A percentile compares a stretch with the other conserved stretches of the same genome.
Conservation (phyloP, 2,113 vertebrate species). For the Rhinolophus ferrumequinum region DNA sequence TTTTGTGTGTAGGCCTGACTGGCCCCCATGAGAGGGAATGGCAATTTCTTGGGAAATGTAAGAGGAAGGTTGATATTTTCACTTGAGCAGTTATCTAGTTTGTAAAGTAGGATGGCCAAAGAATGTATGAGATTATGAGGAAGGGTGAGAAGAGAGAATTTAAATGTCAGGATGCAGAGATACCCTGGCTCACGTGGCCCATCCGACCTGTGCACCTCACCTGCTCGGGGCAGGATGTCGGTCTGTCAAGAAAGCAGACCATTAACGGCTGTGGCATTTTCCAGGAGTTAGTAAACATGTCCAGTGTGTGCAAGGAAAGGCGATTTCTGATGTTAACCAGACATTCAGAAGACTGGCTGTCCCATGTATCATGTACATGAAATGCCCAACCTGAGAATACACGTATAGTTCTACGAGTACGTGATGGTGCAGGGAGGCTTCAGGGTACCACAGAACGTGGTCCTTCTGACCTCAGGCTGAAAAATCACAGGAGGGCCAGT, state of each 20-base stretch:
- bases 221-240: rapidly evolving
- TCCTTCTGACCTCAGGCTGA: background rate
- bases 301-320: background rate
- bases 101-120: background rate
- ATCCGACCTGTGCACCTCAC: rapidly evolving
- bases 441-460: rapidly evolving
- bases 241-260: rapidly evolving
- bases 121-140: rapidly evolving
- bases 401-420: rapidly evolving
- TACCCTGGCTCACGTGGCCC: background rate
- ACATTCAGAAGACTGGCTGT: rapidly evolving
- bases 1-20: rapidly evolving
- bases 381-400: rapidly evolving
- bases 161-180: rapidly evolving
- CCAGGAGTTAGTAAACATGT: background rate
- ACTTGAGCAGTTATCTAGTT: rapidly evolving
- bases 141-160: background rate
- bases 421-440: rapidly evolving
- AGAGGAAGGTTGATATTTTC: rapidly evolving
- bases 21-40: rapidly evolving
- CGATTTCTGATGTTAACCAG: background rate
- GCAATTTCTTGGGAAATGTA: background rate
- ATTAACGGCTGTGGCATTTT: background rate
- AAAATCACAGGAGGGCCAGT: background rate
- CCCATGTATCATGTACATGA: rapidly evolving